Evolutionary conservation across 2,888 invertebrate genomes (phyloP).

Genomic region (Caenorhabditis sp.): DNA sequence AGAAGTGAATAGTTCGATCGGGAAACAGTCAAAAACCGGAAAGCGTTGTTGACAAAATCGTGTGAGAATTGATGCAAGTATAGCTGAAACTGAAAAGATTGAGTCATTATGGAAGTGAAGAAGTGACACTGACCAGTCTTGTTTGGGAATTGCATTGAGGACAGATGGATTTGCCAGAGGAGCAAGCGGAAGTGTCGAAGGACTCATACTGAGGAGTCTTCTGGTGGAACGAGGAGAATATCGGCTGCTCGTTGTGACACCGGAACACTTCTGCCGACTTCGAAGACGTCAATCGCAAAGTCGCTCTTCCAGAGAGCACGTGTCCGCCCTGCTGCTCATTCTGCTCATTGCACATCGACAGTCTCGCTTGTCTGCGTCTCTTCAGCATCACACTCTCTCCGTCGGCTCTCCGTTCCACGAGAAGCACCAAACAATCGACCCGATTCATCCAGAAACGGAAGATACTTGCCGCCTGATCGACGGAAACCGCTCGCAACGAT

Average conservation of each 20-base stretch:
- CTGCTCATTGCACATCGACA: conserved; percentile 52
- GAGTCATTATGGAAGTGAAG: no score
- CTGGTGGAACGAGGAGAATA: not conserved
- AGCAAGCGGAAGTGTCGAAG: conserved; percentile 9
- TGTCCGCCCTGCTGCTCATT: conserved; percentile 21
- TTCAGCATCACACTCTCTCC: conserved; percentile 43
- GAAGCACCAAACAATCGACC: conserved; percentile 11
- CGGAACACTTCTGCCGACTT: conserved; percentile 42
- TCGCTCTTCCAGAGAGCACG: conserved; percentile 29
- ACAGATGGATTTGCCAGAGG: conserved; percentile 14
- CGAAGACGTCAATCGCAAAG: conserved; percentile 24
- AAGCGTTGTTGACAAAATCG: conserved; percentile 46
- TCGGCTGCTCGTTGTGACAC: conserved; percentile 6
- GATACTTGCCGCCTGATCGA: conserved; percentile 50
- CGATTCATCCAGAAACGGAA: conserved; percentile 44
- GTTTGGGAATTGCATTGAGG: conserved; percentile 44
- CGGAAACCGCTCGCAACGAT: conserved; percentile 32
- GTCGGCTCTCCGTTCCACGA: conserved; percentile 28
- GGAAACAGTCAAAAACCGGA: conserved; percentile 42
- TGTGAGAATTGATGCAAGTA: conserved; percentile 56
- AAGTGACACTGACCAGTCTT: conserved; percentile 24
- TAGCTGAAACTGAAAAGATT: conserved; percentile 50
- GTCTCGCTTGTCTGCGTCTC: conserved; percentile 40
- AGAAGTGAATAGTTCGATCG: conserved; percentile 55
- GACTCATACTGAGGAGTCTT: conserved; percentile 33